A percentile compares a stretch with the other conserved stretches of the same genome.
Evolutionary conservation across 2,113 vertebrate species (phyloP).

Genomic region (Enhydra lutris): DNA sequence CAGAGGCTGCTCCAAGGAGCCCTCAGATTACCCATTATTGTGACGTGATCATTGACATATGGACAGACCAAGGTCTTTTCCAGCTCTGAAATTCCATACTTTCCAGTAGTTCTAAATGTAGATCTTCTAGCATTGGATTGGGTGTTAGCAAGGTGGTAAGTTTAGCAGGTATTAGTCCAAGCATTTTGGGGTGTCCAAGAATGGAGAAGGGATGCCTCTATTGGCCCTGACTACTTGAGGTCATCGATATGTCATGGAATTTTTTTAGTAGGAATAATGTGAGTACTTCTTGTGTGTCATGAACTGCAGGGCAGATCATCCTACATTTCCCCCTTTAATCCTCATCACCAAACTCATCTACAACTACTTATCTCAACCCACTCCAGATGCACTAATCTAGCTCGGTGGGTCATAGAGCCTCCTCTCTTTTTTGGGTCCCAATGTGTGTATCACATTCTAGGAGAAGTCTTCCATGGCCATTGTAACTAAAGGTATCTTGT

Average conservation of each 20-base stretch:
- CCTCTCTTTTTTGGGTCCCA: not conserved
- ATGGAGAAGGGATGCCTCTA: not conserved
- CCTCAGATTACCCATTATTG: not conserved
- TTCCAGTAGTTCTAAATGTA: not conserved
- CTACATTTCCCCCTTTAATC: not conserved
- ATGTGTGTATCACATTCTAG: not conserved
- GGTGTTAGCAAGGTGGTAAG: not conserved
- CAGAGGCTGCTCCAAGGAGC: not conserved
- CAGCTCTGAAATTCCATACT: not conserved
- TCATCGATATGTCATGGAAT: not conserved
- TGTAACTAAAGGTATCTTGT: not conserved
- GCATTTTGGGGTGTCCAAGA: not conserved
- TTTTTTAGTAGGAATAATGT: not conserved
- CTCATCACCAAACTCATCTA: not conserved
- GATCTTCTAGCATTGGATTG: not conserved
- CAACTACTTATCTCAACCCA: not conserved
- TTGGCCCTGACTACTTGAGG: not conserved
- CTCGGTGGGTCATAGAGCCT: rapidly evolving
- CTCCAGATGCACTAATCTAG: not conserved
- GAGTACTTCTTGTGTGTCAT: not conserved
- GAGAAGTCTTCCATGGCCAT: not conserved
- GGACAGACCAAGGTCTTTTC: not conserved
- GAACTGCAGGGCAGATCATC: not conserved
- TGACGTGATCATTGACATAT: not conserved
- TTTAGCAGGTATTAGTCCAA: not conserved